phyloP scores from a whole-genome alignment of 2,888 invertebrate genomes.

The Xestia ashworthii region DNA sequence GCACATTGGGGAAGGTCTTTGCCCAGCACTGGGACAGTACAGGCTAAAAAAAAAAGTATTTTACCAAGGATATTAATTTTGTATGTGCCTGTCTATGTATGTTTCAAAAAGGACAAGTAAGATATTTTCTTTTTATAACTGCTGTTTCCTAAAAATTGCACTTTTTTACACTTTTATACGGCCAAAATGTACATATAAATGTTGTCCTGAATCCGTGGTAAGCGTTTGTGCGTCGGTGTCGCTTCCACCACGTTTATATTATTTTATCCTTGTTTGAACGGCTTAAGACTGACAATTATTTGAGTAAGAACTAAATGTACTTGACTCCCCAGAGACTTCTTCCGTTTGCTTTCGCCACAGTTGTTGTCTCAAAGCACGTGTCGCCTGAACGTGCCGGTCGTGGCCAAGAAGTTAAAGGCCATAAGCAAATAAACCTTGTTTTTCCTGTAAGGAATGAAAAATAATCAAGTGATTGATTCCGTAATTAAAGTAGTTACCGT shows the following conservation, averaged over 20 bases:
- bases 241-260: background rate
- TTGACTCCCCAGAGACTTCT: background rate
- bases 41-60: too few relatives aligned
- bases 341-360: background rate
- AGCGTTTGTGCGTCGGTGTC: too few relatives aligned
- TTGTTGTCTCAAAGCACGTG: background rate
- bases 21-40: too few relatives aligned
- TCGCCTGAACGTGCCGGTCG: background rate
- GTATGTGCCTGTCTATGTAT: background rate
- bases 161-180: too few relatives aligned
- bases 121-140: too few relatives aligned
- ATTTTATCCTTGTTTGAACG: background rate
- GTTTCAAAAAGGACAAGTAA: too few relatives aligned
- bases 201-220: too few relatives aligned
- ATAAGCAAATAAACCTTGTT: background rate
- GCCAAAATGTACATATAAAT: too few relatives aligned
- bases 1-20: too few relatives aligned
- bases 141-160: too few relatives aligned
- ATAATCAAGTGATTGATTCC: background rate
- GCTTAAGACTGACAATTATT: background rate
- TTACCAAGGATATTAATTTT: background rate
- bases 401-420: background rate
- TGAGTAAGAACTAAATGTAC: background rate
- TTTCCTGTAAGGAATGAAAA: background rate
- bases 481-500: too few relatives aligned